A percentile compares a stretch with the other conserved stretches of the same genome.
These are phyloP conservation scores for Rhynchopsitta pachyrhyncha DNA, from an alignment of 2,113 vertebrate genomes.

Conservation along the genomic window DNA sequence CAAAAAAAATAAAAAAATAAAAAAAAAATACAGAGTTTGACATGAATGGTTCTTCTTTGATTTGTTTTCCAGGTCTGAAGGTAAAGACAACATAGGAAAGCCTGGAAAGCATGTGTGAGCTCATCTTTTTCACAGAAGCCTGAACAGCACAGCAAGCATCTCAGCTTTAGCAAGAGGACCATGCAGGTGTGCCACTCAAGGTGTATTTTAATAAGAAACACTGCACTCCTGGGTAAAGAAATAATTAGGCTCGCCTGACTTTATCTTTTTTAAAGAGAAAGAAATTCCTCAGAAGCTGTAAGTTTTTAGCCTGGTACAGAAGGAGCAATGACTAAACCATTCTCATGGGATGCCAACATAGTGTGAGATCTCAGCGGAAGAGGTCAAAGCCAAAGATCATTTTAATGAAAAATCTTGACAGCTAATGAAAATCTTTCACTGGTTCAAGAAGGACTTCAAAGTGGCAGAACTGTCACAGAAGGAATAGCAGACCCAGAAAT, in stretches of 20 bases:
- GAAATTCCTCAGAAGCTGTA: not conserved
- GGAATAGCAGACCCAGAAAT: not conserved
- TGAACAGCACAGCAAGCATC: not conserved
- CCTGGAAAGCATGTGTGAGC: not conserved
- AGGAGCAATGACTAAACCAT: not conserved
- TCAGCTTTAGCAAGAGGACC: not conserved
- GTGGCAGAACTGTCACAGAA: not conserved
- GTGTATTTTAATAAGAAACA: not conserved
- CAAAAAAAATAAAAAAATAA: not conserved
- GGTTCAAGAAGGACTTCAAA: constrained; percentile 36
- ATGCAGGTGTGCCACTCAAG: not conserved
- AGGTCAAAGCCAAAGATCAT: not conserved
- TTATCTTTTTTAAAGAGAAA: not conserved
- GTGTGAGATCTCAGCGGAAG: not conserved
- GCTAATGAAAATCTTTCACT: not conserved
- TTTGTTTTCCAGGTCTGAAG: constrained; percentile 23
- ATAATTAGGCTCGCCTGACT: not conserved
- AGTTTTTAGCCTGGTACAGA: not conserved
- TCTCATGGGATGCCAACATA: not conserved
- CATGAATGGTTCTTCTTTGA: not conserved
- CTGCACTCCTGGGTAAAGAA: not conserved
- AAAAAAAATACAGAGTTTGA: not conserved
- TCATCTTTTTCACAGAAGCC: not conserved
- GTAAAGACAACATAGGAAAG: not conserved
- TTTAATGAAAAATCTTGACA: not conserved